These are phyloP conservation scores for Mus spicilegus DNA, from an alignment of 2,113 vertebrate genomes.

Conservation along the genomic window DNA sequence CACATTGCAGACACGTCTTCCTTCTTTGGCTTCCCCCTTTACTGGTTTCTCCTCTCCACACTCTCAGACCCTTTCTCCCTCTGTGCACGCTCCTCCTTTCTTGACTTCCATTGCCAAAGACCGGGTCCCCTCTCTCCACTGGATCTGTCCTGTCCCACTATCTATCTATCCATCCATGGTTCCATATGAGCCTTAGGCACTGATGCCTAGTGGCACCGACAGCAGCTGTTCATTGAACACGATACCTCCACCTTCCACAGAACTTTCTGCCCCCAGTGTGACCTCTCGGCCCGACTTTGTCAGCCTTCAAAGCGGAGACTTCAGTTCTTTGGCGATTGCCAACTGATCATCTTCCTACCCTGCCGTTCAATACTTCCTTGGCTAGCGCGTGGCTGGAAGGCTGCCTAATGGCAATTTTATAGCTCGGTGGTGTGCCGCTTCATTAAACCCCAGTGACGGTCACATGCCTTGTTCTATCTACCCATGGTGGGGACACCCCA, in stretches of 20 bases:
- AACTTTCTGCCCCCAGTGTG: neutral
- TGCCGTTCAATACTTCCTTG: slow-evolving; percentile 64
- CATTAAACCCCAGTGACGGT: slow-evolving; percentile 79
- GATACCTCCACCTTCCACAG: neutral
- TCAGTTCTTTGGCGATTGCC: slow-evolving; percentile 60
- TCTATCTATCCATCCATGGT: no score
- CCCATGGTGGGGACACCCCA: slow-evolving; percentile 71
- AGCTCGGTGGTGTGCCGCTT: slow-evolving; percentile 71
- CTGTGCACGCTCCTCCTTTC: neutral
- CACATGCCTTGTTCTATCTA: slow-evolving; percentile 73
- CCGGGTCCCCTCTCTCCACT: neutral
- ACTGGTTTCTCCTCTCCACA: no score
- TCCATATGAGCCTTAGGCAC: neutral
- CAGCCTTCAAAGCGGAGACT: slow-evolving; percentile 30
- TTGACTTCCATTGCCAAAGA: neutral
- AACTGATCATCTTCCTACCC: slow-evolving; percentile 76
- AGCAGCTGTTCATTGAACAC: neutral
- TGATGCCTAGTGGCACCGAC: no score
- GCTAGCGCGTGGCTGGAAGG: slow-evolving; percentile 78
- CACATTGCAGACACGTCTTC: no score
- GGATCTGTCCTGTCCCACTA: neutral
- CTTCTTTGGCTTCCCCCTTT: neutral
- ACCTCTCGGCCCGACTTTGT: neutral
- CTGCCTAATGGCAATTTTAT: slow-evolving; percentile 83
- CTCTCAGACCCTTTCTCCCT: neutral